Evolutionary conservation across 2,113 vertebrate species (phyloP).

Genomic region (Misgurnus mizolepis): DNA sequence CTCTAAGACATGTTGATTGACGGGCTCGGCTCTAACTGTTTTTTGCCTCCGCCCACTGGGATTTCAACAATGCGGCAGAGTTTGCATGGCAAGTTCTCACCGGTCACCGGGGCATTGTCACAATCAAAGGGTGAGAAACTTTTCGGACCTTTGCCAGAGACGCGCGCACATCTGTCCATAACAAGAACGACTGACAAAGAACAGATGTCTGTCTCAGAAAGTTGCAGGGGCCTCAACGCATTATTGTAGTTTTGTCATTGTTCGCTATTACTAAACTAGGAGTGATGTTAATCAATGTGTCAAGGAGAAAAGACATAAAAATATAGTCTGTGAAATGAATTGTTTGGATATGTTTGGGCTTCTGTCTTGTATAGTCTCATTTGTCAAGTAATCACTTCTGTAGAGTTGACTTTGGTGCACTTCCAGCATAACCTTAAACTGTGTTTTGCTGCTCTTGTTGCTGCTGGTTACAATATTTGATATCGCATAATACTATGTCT

Average conservation of each 20-base stretch:
- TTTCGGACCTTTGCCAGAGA: conserved; percentile 43
- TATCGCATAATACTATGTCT: too few species aligned
- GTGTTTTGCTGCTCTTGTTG: not conserved
- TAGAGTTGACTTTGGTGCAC: not conserved
- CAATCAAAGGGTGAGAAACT: conserved; percentile 53
- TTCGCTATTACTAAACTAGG: not conserved
- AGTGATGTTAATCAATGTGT: not conserved
- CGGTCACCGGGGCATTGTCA: conserved; percentile 57
- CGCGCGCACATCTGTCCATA: conserved; percentile 46
- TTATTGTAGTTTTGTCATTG: conserved; percentile 18
- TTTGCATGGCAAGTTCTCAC: conserved; percentile 69
- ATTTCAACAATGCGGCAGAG: conserved; percentile 69
- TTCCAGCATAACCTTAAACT: not conserved
- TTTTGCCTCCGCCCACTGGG: conserved; percentile 63
- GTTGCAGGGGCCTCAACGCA: conserved; percentile 8
- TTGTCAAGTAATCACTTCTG: not conserved
- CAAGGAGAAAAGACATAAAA: not conserved
- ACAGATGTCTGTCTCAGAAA: conserved; percentile 63
- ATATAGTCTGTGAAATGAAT: conserved; percentile 2
- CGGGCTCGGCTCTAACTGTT: conserved; percentile 65
- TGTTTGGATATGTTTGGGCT: conserved; percentile 4
- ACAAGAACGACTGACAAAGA: conserved; percentile 57
- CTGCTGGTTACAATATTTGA: too few species aligned
- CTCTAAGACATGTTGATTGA: conserved; percentile 73
- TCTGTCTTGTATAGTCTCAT: not conserved